Evolutionary conservation across 1,140 invertebrate species (phyloP).

Genomic region (Zelostemma sp.): DNA sequence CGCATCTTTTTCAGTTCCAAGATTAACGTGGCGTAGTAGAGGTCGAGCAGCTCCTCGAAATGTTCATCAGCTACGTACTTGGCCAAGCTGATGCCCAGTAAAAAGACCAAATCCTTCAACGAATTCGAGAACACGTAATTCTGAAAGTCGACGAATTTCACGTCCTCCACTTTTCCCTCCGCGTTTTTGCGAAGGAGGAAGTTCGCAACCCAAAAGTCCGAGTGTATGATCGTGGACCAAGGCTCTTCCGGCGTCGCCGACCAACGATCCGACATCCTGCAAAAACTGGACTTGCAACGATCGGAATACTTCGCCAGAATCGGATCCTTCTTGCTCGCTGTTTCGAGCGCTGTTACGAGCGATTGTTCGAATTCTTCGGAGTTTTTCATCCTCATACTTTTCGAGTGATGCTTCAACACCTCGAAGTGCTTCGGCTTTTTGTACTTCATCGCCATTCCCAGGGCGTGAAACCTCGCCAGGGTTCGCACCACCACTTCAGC

Average conservation of each 20-base stretch:
- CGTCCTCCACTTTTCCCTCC: slow-evolving; percentile 56
- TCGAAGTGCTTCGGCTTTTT: slow-evolving; percentile 70
- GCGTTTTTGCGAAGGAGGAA: slow-evolving; percentile 68
- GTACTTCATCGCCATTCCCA: slow-evolving; percentile 71
- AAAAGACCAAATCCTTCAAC: slow-evolving; percentile 73
- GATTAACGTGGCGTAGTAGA: slow-evolving; percentile 71
- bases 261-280: slow-evolving; percentile 39
- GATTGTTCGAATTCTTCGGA: slow-evolving; percentile 7
- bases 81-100: slow-evolving; percentile 71
- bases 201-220: slow-evolving; percentile 77
- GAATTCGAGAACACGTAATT: slow-evolving; percentile 70
- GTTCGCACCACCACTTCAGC: slow-evolving; percentile 66
- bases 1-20: slow-evolving; percentile 48
- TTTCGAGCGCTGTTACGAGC: slow-evolving; percentile 8
- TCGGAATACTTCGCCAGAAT: slow-evolving; percentile 44
- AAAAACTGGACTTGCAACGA: slow-evolving; percentile 39
- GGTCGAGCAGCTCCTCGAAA: slow-evolving; percentile 66
- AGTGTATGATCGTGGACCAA: slow-evolving; percentile 72
- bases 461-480: slow-evolving; percentile 73
- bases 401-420: slow-evolving; percentile 53
- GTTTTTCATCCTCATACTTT: slow-evolving; percentile 24
- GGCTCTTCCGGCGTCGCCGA: slow-evolving; percentile 53
- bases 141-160: slow-evolving; percentile 77
- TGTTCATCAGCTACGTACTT: slow-evolving; percentile 62
- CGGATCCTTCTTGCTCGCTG: slow-evolving; percentile 50